Evolutionary conservation across 2,113 vertebrate genomes (phyloP).

Genomic region (Oryzias woworae): DNA sequence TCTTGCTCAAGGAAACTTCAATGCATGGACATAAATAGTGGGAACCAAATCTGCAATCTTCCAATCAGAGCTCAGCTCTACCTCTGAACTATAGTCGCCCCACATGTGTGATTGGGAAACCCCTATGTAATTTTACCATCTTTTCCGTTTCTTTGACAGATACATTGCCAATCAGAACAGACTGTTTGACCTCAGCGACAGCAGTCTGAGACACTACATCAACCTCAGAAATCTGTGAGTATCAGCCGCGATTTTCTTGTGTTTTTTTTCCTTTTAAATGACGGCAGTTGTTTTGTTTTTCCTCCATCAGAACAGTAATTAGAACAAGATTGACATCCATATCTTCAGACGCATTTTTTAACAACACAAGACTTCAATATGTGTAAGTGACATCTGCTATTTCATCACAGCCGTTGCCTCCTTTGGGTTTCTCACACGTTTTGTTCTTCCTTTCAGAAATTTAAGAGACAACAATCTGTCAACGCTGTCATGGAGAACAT

Average conservation of each 20-base stretch:
- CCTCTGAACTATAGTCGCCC: neutral
- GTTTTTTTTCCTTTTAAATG: neutral
- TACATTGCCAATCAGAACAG: slow-evolving; percentile 89
- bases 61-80: too few relatives aligned
- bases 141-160: slow-evolving; percentile 72
- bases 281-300: slow-evolving; percentile 19
- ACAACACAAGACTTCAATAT: slow-evolving; percentile 91
- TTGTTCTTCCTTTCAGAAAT: slow-evolving; percentile 78
- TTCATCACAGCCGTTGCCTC: neutral
- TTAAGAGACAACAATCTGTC: slow-evolving; percentile 92
- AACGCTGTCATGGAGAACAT: slow-evolving; percentile 89
- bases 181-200: slow-evolving; percentile 87
- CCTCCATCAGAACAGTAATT: slow-evolving; percentile 86
- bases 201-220: slow-evolving; percentile 88
- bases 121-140: neutral
- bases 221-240: slow-evolving; percentile 97
- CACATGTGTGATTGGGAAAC: too few relatives aligned
- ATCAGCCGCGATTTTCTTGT: slow-evolving; percentile 2
- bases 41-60: too few relatives aligned
- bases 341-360: slow-evolving; percentile 88
- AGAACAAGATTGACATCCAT: slow-evolving; percentile 87
- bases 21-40: too few relatives aligned
- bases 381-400: slow-evolving; percentile 80
- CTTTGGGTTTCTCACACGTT: neutral
- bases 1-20: too few relatives aligned